Evolutionary conservation across 92 coral and sea anemone genomes (phyloP), one percentile per base, ranked within the genome.

Genomic region (Palythoa caribaeorum): DNA sequence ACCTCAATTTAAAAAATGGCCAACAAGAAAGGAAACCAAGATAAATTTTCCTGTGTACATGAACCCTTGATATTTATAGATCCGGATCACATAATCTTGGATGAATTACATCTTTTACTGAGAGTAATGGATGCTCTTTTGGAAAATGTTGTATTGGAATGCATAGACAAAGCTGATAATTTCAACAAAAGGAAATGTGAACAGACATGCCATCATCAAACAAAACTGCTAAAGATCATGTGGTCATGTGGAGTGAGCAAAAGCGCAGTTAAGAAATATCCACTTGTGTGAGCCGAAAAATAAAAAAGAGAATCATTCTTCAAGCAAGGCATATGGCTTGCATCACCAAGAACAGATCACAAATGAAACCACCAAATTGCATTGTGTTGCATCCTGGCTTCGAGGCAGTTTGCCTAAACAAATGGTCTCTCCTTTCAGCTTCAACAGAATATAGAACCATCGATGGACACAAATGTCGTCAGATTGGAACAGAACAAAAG

Each of bases 21-120:
- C 75, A 21, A 38, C 20, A 83, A 91, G 55, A 87, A 84, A 78
- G 79, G 85, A 9, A 83, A 83, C 48, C 84, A 88, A 88, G 90
- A 92, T 40, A 93, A 89, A 53, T 92, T 59, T 76, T 92, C 89
- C 52, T 89, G 93, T 80, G 90, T 83, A 65, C 90, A 90, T 54
- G 62, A 77, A 53, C 94, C 98, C 20, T 91, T 94, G 20, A 19
- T 92, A 17, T 71, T 57, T 50, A 92, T 94, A 53, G 94, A 92
- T 19, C 83, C 88, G 6, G 92, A 83, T 62, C 89, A 92, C 89
- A 94, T 92, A 69, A 60, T 92, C 59, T 39, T 87, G 37, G 98
- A 92, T 92, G 97, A 90, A 76, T 59, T 94, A 59, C 94, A 91
- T 69, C 79, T 89, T 80, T 70, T 93, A 86, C 63, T 88, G 35